phyloP scores from a whole-genome alignment of 2,113 vertebrate genomes.

The Cyprinus carpio region DNA sequence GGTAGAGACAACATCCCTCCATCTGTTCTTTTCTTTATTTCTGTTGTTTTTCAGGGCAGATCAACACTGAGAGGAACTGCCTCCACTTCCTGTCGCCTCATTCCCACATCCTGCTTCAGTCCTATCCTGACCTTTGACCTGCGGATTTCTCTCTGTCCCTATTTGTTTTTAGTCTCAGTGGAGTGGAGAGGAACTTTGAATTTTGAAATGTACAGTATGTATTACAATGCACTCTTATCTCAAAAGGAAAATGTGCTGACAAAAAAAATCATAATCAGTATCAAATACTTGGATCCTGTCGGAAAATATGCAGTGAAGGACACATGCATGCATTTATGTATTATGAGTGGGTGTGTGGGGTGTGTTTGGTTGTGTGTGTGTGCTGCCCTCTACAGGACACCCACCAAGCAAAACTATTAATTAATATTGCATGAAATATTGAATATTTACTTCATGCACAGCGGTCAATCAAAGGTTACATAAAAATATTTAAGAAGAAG shows the following conservation, averaged over 20 bases:
- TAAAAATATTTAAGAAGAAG: no score
- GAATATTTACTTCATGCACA: no score
- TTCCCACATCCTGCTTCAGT: conserved; percentile 35
- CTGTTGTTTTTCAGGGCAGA: conserved; percentile 5
- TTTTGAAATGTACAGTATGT: not conserved
- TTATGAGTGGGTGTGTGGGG: no score
- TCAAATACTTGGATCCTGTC: not conserved
- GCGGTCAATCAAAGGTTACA: no score
- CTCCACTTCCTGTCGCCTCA: not conserved
- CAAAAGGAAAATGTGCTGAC: no score
- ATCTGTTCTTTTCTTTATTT: not conserved
- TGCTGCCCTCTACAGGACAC: no score
- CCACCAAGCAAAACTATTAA: no score
- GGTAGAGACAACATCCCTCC: not conserved
- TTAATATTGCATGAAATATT: no score
- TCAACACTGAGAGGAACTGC: not conserved
- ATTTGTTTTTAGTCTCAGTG: no score
- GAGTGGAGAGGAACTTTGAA: not conserved
- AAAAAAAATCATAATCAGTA: no score
- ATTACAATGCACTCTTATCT: not conserved
- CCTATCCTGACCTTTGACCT: conserved; percentile 9
- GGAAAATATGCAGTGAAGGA: not conserved
- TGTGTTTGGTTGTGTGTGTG: no score
- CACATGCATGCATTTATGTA: not conserved
- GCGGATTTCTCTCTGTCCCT: not conserved